phyloP scores from a whole-genome alignment of 2,888 invertebrate species.

The Ptychoptera albimana region DNA sequence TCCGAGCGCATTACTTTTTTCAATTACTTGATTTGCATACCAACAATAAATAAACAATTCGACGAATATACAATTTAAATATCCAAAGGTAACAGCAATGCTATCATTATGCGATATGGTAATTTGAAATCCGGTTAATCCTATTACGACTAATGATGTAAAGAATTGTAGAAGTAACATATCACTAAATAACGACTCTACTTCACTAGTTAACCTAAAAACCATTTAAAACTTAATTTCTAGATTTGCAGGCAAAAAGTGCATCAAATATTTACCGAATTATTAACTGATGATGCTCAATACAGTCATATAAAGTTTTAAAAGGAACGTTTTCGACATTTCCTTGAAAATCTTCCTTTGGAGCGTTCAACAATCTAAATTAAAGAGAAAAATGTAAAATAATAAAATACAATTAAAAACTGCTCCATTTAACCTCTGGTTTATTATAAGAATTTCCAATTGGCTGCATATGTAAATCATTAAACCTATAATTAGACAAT shows the following conservation, averaged over 20 bases:
- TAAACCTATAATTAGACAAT: slow-evolving; percentile 17
- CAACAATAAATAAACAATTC: slow-evolving; percentile 20
- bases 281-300: no score
- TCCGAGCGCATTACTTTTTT: slow-evolving; percentile 18
- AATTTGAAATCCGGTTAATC: slow-evolving; percentile 19
- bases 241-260: no score
- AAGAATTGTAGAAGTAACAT: slow-evolving; percentile 18
- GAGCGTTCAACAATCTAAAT: no score
- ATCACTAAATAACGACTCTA: slow-evolving; percentile 11
- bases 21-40: slow-evolving; percentile 20
- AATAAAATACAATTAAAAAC: no score
- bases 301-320: no score
- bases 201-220: no score
- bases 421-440: no score
- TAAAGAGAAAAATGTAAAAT: no score
- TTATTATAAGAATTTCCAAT: slow-evolving; percentile 15
- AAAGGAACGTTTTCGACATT: no score
- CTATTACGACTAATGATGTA: slow-evolving; percentile 16
- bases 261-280: no score
- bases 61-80: slow-evolving; percentile 17
- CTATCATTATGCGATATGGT: slow-evolving; percentile 13
- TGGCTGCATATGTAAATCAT: slow-evolving; percentile 21
- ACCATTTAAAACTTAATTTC: no score
- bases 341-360: no score
- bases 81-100: slow-evolving; percentile 15